Conservation (phyloP, 2,797 vertebrate species). For the Tragopan temminckii region DNA sequence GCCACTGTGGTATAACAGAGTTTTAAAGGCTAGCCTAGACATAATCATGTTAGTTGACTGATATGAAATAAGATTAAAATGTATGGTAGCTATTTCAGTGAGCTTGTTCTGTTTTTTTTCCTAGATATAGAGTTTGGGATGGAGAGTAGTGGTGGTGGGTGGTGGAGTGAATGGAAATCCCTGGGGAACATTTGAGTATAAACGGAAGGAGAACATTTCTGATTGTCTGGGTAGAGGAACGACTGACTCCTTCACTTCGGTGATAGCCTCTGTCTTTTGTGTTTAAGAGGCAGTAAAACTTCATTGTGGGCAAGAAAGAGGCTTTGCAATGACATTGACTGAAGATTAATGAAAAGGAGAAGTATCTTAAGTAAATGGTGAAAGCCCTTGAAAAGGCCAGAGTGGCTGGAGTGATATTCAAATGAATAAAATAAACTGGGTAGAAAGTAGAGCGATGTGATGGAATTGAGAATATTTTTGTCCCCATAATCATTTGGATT, state of each 20-base stretch:
- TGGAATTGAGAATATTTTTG: background rate
- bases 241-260: background rate
- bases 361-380: background rate
- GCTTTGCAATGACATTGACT: background rate
- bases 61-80: background rate
- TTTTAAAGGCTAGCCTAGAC: background rate
- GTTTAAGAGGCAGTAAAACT: conserved; percentile 9
- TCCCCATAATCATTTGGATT: background rate
- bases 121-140: background rate
- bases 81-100: background rate
- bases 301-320: background rate
- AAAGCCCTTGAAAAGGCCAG: background rate
- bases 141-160: background rate
- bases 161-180: background rate
- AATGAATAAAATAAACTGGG: background rate
- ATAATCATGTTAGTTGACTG: background rate
- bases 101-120: background rate
- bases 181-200: background rate
- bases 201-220: background rate
- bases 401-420: background rate
- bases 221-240: background rate
- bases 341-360: conserved; percentile 3
- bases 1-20: background rate
- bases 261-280: background rate
- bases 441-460: background rate